These are phyloP conservation scores for Spilarctia lutea DNA, from an alignment of 2,888 invertebrate species.

Conservation along the genomic window DNA sequence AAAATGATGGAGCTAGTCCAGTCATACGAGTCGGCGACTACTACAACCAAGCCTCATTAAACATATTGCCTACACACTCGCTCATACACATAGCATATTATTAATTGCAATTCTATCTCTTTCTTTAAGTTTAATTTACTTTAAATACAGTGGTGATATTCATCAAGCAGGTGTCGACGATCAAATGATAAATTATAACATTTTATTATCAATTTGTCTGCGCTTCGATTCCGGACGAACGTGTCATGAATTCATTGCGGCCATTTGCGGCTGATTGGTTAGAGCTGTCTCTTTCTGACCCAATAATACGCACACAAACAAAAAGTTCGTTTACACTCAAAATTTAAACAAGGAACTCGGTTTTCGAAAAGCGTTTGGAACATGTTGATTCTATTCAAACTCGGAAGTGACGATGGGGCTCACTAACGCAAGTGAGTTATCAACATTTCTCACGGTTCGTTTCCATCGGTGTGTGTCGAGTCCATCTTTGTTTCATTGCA, in stretches of 20 bases:
- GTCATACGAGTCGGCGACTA: slow-evolving; percentile 67
- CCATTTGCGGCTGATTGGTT: slow-evolving; percentile 32
- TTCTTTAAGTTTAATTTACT: slow-evolving; percentile 61
- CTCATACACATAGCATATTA: slow-evolving; percentile 57
- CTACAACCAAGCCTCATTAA: slow-evolving; percentile 66
- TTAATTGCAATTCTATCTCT: slow-evolving; percentile 74
- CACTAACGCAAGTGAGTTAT: slow-evolving; percentile 83
- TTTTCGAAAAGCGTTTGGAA: slow-evolving; percentile 57
- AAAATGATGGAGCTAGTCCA: slow-evolving; percentile 65
- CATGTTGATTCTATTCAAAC: slow-evolving; percentile 68
- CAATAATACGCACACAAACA: slow-evolving; percentile 57
- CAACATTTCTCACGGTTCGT: slow-evolving; percentile 85
- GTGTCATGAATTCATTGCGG: slow-evolving; percentile 59
- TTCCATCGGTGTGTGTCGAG: slow-evolving; percentile 72
- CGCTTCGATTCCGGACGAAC: slow-evolving; percentile 54
- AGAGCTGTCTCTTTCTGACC: slow-evolving; percentile 49
- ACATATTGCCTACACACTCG: slow-evolving; percentile 70
- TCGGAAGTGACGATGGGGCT: slow-evolving; percentile 82
- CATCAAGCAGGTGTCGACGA: slow-evolving; percentile 51
- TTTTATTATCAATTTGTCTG: slow-evolving; percentile 63
- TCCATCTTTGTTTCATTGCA: slow-evolving; percentile 69
- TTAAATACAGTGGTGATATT: slow-evolving; percentile 44
- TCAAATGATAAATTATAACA: slow-evolving; percentile 55
- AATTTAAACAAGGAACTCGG: slow-evolving; percentile 58
- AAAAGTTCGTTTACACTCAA: slow-evolving; percentile 64